Evolutionary conservation across 2,113 vertebrate species (phyloP).

Genomic region (Oxyruncus cristatus): DNA sequence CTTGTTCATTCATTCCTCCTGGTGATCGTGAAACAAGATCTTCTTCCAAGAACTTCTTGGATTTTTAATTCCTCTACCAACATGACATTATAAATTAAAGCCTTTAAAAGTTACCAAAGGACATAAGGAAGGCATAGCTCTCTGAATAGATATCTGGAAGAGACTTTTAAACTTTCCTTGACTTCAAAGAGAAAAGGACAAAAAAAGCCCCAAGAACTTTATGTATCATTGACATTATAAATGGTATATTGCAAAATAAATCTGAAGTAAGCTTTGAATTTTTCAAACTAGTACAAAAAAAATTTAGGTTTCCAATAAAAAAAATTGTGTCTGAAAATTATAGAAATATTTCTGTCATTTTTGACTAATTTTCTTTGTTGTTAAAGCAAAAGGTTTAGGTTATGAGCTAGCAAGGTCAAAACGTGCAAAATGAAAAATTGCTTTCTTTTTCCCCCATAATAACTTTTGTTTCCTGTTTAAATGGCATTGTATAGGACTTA

Average conservation of each 20-base stretch:
- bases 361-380: not conserved
- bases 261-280: rapidly evolving
- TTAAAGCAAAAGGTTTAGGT: not conserved
- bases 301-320: not conserved
- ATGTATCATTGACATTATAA: not conserved
- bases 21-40: not conserved
- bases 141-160: not conserved
- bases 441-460: not conserved
- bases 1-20: not conserved
- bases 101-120: not conserved
- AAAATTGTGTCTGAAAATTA: not conserved
- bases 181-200: not conserved
- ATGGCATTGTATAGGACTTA: not conserved
- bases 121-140: not conserved
- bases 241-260: rapidly evolving
- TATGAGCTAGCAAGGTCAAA: not conserved
- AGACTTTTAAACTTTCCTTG: not conserved
- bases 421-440: not conserved
- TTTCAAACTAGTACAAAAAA: not conserved
- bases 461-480: not conserved
- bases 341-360: not conserved
- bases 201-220: rapidly evolving
- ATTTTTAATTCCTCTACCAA: not conserved
- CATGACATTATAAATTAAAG: not conserved
- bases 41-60: not conserved